Evolutionary conservation across 2,113 vertebrate genomes (phyloP).

Genomic region (Sinosuthora webbiana): DNA sequence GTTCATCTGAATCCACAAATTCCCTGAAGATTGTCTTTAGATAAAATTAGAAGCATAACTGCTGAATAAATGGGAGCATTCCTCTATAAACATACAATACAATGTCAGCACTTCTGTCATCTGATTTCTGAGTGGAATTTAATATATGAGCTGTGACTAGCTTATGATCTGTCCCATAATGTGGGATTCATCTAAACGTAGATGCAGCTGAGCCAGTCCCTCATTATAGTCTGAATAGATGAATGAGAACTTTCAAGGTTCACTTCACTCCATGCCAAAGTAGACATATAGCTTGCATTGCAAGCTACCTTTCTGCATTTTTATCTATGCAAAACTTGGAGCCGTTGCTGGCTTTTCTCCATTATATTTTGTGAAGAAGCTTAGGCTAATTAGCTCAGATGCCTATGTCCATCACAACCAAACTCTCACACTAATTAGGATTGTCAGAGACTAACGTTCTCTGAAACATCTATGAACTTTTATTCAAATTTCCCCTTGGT

Average conservation of each 20-base stretch:
- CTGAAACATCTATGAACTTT: neutral
- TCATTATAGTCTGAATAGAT: neutral
- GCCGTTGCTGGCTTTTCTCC: neutral
- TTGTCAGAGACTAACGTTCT: neutral
- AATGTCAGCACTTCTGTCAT: neutral
- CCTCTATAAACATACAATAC: neutral
- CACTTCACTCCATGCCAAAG: neutral
- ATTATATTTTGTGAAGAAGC: neutral
- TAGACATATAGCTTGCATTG: neutral
- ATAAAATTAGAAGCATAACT: slow-evolving; percentile 2
- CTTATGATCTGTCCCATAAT: neutral
- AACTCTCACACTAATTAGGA: neutral
- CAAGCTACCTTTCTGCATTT: neutral
- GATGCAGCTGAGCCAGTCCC: neutral
- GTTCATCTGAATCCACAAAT: neutral
- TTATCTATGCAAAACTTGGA: neutral
- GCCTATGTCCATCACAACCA: neutral
- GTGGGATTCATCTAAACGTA: neutral
- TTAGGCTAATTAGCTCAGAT: neutral
- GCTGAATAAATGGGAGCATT: neutral
- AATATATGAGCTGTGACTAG: neutral
- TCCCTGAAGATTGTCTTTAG: neutral
- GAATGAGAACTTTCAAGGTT: neutral
- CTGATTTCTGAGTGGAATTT: neutral
- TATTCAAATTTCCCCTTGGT: neutral